Evolutionary conservation across 2,113 vertebrate species (phyloP), one percentile per base, ranked within the genome.

Genomic region (Paralichthys olivaceus): DNA sequence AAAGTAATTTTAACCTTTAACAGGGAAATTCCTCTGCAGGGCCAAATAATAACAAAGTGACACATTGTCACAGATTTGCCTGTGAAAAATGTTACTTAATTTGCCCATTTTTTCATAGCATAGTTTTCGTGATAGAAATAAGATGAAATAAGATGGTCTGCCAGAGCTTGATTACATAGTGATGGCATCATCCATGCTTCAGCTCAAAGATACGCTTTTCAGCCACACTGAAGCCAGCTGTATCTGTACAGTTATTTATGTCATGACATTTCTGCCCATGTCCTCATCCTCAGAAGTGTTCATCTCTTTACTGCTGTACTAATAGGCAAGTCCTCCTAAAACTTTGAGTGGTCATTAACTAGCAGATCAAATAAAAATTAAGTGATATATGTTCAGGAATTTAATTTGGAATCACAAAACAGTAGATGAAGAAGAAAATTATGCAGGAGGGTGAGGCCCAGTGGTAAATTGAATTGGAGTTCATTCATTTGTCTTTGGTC

Each of bases 101-200:
- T n/a, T 0, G 4, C 15, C 15, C 7, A 51, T n/a, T n/a, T 53
- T n/a, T 9, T 53, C 19, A 45, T 37, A 5, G n/a, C 34, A 45
- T 9, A 51, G 49, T 51, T 51, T 51, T n/a, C 20, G 7, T 5
- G 13, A 51, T 51, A 51, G 19, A 51, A 20, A 51, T n/a, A 4
- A n/a, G 17, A 20, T 60, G 19, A 19, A 28, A 34, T 32, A 60
- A 32, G 14, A 19, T 28, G 34, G 26, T 69, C 51, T 60, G 60
- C 47, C 19, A 47, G 15, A 5, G 12, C 57, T 15, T 56, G 45
- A 7, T 49, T 49, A 7, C 45, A 49, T 5, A 19, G 53, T 22
- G 22, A 59, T 83, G 53, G 62, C 73, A 83, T 83, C 69, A 77
- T 74, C 65, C 45, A 1, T 40, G 23, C 55, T 58, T 79, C 22